A percentile compares a stretch with the other conserved stretches of the same genome.
Evolutionary conservation across 2,888 invertebrate species (phyloP).

Genomic region (Willowsia nigromaculata): DNA sequence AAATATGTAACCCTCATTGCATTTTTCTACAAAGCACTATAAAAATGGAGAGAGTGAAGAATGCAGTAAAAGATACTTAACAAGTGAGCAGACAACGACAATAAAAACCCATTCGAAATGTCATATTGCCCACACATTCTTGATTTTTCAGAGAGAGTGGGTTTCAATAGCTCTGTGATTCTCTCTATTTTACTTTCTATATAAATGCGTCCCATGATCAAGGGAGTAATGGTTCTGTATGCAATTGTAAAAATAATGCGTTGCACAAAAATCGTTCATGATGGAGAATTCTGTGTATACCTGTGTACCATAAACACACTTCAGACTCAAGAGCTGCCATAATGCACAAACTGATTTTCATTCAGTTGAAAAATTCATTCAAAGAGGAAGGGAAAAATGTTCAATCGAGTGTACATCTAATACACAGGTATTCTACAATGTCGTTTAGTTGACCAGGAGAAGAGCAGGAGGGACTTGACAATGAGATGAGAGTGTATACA

Average conservation of each 20-base stretch:
- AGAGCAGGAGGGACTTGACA: not conserved
- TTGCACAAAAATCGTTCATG: conserved; percentile 14
- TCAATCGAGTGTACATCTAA: not conserved
- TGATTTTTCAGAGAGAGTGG: not conserved
- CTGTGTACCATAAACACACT: not conserved
- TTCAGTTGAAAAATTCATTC: conserved; percentile 2
- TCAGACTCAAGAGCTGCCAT: too few species aligned
- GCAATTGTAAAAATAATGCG: not conserved
- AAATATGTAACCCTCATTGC: not conserved
- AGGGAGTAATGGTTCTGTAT: not conserved
- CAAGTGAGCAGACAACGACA: conserved; percentile 58
- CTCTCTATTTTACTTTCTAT: not conserved
- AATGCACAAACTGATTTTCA: too few species aligned
- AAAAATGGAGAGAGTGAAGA: not conserved
- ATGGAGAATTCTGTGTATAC: not conserved
- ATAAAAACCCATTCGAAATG: conserved; percentile 40
- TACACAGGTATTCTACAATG: not conserved
- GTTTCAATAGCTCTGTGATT: not conserved
- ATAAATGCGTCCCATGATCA: not conserved
- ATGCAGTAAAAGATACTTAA: not conserved
- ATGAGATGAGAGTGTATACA: conserved; percentile 6
- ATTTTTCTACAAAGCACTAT: not conserved
- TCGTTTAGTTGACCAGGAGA: not conserved
- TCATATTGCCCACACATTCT: conserved; percentile 60
- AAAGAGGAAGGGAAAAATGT: not conserved